These are phyloP conservation scores for Ochotona curzoniae DNA, from an alignment of 2,113 vertebrate species.

Conservation along the genomic window DNA sequence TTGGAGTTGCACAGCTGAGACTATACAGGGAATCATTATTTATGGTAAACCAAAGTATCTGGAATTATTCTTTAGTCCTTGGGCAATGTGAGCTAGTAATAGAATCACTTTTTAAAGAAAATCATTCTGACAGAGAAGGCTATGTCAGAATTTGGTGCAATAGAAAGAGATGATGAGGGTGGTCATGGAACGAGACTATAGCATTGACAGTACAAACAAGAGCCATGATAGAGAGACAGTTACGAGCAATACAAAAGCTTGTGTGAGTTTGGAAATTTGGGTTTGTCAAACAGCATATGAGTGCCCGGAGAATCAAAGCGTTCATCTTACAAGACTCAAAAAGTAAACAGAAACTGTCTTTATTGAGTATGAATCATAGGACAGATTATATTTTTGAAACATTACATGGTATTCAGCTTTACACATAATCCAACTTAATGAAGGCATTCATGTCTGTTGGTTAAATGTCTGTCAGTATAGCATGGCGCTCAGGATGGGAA, in stretches of 20 bases:
- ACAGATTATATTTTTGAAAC: constrained; percentile 1
- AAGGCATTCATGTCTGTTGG: not conserved
- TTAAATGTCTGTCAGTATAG: not conserved
- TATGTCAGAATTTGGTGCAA: not conserved
- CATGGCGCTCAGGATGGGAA: not conserved
- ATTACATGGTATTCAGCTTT: not conserved
- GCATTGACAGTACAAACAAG: not conserved
- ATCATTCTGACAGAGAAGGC: not conserved
- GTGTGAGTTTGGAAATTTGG: not conserved
- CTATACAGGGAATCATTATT: not conserved
- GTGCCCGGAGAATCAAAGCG: not conserved
- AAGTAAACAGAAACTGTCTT: not conserved
- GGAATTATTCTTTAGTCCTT: not conserved
- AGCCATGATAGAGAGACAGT: not conserved
- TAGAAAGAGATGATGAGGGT: constrained; percentile 5
- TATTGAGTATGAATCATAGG: not conserved
- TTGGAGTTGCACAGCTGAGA: not conserved
- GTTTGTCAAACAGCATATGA: not conserved
- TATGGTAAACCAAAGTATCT: not conserved
- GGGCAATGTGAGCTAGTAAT: not conserved
- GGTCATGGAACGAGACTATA: not conserved
- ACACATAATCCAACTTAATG: not conserved
- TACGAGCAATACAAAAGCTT: not conserved
- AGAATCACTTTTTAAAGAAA: not conserved
- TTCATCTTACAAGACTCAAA: not conserved